Evolutionary conservation across 2,113 vertebrate genomes (phyloP), one percentile per base, ranked within the genome.

Genomic region (Alouatta palliata): DNA sequence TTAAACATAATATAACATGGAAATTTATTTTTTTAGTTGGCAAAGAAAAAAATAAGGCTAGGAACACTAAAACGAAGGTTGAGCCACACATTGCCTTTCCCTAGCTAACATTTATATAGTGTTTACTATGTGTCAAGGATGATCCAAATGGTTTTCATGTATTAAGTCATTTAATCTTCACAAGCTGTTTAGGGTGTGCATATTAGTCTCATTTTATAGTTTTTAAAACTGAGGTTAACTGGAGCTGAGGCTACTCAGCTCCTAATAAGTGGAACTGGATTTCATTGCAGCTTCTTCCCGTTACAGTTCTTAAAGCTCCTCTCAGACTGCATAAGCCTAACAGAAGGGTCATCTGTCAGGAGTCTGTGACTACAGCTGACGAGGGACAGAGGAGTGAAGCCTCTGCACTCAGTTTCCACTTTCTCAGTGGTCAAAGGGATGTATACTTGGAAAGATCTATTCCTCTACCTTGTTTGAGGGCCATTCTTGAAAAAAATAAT

Each of bases 281-380:
- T 54, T 77, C 45, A 49, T 11, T 43, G 5, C 7, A 47, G 37
- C 35, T 7, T 71, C 43, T 5, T 71, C 43, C n/a, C 20, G 10
- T 17, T 37, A 47, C 20, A 27, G 5, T 71, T 35, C 13, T n/a
- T 13, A 35, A 49, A 35, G 17, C 14, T 47, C 43, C 35, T 73
- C 37, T 92, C n/a, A 45, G 37, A 19, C 8, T 8, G 10, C 7
- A 14, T 37, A 9, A 73, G 32, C 25, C 17, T 19, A n/a, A 21
- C 25, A 17, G 9, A 54, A 75, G 27, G 1, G 1, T 43, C 23
- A 47, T 16, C 11, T 32, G 2, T 11, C 47, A 52, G 13, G 14
- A 0, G 12, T 4, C 14, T 20, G 3, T 10, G 16, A 23, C 20
- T 47, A 3, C 4, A 49, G 0, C 20, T 87, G 61, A 56, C 2